Evolutionary conservation across 2,888 invertebrate genomes (phyloP), one percentile per base, ranked within the genome.

Genomic region (Hydrotaea cyrtoneurina): DNA sequence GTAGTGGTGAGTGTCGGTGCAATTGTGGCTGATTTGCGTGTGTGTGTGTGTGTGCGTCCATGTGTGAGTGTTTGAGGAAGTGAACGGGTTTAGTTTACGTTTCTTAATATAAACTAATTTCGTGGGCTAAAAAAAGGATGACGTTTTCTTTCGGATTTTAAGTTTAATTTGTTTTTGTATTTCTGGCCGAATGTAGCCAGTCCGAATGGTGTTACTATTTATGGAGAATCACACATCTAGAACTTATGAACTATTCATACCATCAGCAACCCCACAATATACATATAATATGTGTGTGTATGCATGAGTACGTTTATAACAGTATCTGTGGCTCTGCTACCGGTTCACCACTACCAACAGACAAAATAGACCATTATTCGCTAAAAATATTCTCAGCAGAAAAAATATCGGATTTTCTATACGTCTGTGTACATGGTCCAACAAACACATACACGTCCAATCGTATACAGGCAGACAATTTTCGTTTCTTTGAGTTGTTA

Each of bases 131-230:
- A 64, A 75, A 74, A 72, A 80, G 39, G 57, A 66, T 78, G 53
- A 83, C 57, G 62, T 83, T 59, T 83, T 31, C n/a, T 31, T 31
- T 74, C 53, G 50, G 39, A 10, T 39, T 10, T 39, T 10, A 4
- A 39, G 55, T 73, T 53, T 53, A 3, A n/a, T 77, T 80, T 39
- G 17, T 36, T 17, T 64, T 36, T 64, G 31, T 17, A 2, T 55
- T 55, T 8, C 10, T 21, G 23, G 13, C 10, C n/a, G n/a, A n/a
- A n/a, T n/a, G n/a, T n/a, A n/a, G n/a, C n/a, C n/a, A n/a, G n/a
- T n/a, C n/a, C n/a, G n/a, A n/a, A n/a, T 59, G 82, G 74, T 86
- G 86, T 87, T 86, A 86, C 91, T 90, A 90, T 90, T 90, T 90
- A 89, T 90, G 90, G 90, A 89, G 88, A 89, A 88, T 55, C 43